Conservation (phyloP, 1,140 invertebrate genomes). For the Pomacea maculata region DNA sequence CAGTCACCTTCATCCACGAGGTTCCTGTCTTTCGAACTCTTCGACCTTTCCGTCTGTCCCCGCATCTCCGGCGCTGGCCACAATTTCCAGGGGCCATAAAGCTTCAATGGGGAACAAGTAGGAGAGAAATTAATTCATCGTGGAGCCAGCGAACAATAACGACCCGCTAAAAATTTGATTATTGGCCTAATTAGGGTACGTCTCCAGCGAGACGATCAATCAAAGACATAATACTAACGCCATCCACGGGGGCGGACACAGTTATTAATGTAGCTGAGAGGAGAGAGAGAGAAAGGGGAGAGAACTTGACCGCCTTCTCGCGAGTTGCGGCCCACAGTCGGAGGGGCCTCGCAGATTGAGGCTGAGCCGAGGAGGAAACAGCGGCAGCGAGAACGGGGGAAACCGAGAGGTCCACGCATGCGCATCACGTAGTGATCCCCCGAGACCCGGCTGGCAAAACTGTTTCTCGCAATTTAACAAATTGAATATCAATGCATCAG, state of each 20-base stretch:
- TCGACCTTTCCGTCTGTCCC: neutral
- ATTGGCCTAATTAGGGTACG: slow-evolving; percentile 42
- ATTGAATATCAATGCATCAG: slow-evolving; percentile 28
- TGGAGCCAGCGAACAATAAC: slow-evolving; percentile 39
- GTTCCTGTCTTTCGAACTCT: neutral
- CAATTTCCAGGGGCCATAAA: slow-evolving; percentile 13
- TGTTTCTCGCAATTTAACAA: slow-evolving; percentile 28
- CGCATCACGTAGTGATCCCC: slow-evolving; percentile 18
- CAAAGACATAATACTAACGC: slow-evolving; percentile 45
- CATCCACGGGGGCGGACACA: slow-evolving; percentile 36
- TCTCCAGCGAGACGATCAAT: slow-evolving; percentile 45
- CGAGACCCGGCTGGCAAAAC: slow-evolving; percentile 20
- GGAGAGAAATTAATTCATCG: slow-evolving; percentile 42
- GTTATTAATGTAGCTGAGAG: slow-evolving; percentile 45
- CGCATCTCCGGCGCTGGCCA: neutral
- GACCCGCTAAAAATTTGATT: slow-evolving; percentile 47
- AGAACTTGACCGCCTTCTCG: neutral
- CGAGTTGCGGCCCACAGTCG: no score
- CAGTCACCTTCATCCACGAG: no score
- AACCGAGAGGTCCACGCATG: neutral
- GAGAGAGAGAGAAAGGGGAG: slow-evolving; percentile 11
- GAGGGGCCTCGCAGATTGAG: no score
- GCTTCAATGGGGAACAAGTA: slow-evolving; percentile 27
- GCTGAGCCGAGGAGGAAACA: neutral
- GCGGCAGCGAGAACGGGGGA: neutral